Evolutionary conservation across 1,140 invertebrate genomes (phyloP), one percentile per base, ranked within the genome.

Genomic region (Callitettix versicolor): DNA sequence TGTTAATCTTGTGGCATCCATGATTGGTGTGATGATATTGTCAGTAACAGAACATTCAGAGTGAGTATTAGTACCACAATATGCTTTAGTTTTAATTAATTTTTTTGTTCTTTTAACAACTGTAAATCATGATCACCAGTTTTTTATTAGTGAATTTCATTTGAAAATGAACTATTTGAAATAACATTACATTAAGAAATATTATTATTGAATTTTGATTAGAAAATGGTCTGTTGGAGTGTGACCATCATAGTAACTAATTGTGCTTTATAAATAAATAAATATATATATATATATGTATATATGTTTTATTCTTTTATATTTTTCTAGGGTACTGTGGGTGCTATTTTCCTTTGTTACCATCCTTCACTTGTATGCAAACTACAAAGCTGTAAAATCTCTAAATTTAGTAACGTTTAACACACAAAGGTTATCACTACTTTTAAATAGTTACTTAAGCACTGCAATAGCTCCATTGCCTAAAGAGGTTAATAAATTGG

Each of bases 1-100:
- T 60, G 91, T 97, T 1, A 97, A 97, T 73, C 72, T 97, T 41
- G 67, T 86, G 26, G 91, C 87, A 11, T 85, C 93, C 4, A 67
- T 91, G 50, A 63, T 83, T 12, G 88, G 87, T 53, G 76, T 96
- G 33, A 70, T 84, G 21, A 67, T 96, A 43, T 73, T 95, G 1
- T 81, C 85, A 24, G 59, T 20, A 36, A 42, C 50, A n/a, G 40
- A 42, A 42, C 15, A 55, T 33, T 18, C 5, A 42, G 24, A 14
- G 36, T 53, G 15, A n/a, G 22, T 30, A 30, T 4, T 30, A 30
- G 3, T 30, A 30, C 18, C 18, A 11, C 6, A 43, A 7, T 7
- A 5, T 43, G 41, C 5, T n/a, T 15, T 43, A 11, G 7, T 20
- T 43, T 43, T 15, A 43, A 43, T 43, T 5, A 11, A 15, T 43